These are phyloP conservation scores for Dreissena rostriformis DNA, from an alignment of 1,140 invertebrate genomes.

Conservation along the genomic window DNA sequence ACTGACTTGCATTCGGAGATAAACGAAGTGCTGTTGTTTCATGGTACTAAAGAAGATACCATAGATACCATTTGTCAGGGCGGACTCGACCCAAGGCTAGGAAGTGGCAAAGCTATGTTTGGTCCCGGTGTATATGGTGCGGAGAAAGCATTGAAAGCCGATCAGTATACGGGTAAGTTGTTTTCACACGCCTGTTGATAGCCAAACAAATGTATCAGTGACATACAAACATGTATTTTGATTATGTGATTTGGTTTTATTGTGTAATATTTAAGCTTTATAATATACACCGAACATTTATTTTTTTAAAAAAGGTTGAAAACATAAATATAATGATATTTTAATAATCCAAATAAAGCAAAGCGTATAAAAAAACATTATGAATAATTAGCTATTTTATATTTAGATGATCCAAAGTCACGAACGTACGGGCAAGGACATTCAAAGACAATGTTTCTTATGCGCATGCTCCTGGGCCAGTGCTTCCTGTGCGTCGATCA, in stretches of 20 bases:
- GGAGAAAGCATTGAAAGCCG: slow-evolving; percentile 41
- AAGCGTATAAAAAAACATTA: no score
- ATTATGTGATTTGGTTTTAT: no score
- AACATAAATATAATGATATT: no score
- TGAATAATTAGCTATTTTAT: not conserved
- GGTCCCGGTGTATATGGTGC: slow-evolving; percentile 49
- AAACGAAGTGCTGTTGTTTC: slow-evolving; percentile 42
- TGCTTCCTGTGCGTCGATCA: slow-evolving; percentile 25
- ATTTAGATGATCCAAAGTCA: slow-evolving; percentile 12
- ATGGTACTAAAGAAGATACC: slow-evolving; percentile 43
- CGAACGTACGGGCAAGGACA: slow-evolving; percentile 7
- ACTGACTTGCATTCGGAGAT: slow-evolving; percentile 38
- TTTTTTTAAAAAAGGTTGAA: no score
- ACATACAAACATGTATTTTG: no score
- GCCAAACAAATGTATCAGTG: no score
- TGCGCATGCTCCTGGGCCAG: slow-evolving; percentile 54
- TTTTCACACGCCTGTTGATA: no score
- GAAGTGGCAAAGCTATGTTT: slow-evolving; percentile 40
- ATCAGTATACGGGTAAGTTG: slow-evolving; percentile 46
- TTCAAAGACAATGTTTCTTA: slow-evolving; percentile 52
- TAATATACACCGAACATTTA: no score
- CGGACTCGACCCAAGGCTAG: slow-evolving; percentile 17
- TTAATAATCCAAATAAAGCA: no score
- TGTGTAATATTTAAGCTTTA: no score
- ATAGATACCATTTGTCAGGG: slow-evolving; percentile 24